Base-by-base conservation (phyloP, 2,888 invertebrate species). In the Nesidiocoris tenuis region DNA sequence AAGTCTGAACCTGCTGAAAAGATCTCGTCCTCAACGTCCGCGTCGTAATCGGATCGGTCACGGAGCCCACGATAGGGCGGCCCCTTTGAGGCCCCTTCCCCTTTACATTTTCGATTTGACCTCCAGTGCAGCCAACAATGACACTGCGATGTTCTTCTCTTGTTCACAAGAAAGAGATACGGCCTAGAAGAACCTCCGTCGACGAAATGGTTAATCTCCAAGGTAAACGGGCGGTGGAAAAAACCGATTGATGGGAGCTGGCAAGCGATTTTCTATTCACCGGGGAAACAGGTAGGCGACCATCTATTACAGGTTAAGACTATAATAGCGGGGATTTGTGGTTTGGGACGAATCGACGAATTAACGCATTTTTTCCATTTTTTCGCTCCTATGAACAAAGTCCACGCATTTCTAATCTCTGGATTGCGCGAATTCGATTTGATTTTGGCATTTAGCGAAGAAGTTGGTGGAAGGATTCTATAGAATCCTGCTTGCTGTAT, bases 361-460 rank as follows among this genome's bases (percentile, higher is more conserved):
- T n/a, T n/a, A n/a, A n/a, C n/a, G n/a, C n/a, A n/a, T n/a, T n/a
- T n/a, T n/a, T n/a, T n/a, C n/a, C n/a, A 63, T 63, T 63, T 63
- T 16, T 25, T 63, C 5, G 22, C 23, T 17, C 19, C 63, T 63
- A 24, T 63, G 25, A 63, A n/a, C 63, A 22, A 63, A 25, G n/a
- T n/a, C n/a, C n/a, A n/a, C n/a, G n/a, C n/a, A 63, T 63, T 63
- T 63, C 63, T 63, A 63, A 63, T 23, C n/a, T 23, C 63, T 63
- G 23, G 63, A 17, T 23, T 63, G 22, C 17, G 63, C 24, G 7
- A 63, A 24, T 63, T n/a, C 24, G 63, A 25, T 63, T 63, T n/a
- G n/a, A n/a, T n/a, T n/a, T n/a, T n/a, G n/a, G n/a, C n/a, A n/a
- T n/a, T n/a, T n/a, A n/a, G n/a, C n/a, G n/a, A n/a, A n/a, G n/a